Evolutionary conservation across 2,797 vertebrate species (phyloP).

Genomic region (Lagocephalus sceleratus): DNA sequence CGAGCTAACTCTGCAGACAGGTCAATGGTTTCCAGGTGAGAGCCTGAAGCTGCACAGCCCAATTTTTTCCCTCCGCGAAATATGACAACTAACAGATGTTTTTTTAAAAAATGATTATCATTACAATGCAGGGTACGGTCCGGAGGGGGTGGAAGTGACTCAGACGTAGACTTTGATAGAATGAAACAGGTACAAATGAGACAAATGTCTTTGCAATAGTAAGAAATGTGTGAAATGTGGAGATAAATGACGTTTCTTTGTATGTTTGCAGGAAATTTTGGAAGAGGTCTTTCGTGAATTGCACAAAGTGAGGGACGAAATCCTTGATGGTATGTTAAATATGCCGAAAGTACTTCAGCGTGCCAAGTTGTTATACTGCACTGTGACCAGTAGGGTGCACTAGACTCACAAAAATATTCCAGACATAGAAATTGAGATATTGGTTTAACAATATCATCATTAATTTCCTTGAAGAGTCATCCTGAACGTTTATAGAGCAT

Average conservation of each 20-base stretch:
- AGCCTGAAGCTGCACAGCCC: not conserved
- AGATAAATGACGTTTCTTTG: slow-evolving; percentile 1
- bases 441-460: too few species aligned
- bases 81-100: not conserved
- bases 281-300: slow-evolving; percentile 98
- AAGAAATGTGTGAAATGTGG: not conserved
- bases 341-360: not conserved
- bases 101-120: not conserved
- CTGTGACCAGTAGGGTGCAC: slow-evolving; percentile 52
- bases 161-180: slow-evolving; percentile 94
- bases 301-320: slow-evolving; percentile 99
- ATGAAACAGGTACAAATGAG: slow-evolving; percentile 92
- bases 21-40: slow-evolving; percentile 91
- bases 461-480: too few species aligned
- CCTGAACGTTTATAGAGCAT: too few species aligned
- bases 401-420: slow-evolving; percentile 19
- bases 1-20: slow-evolving; percentile 96
- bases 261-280: slow-evolving; percentile 87
- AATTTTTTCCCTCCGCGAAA: not conserved
- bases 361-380: slow-evolving; percentile 9
- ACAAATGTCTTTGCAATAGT: not conserved
- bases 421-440: not conserved
- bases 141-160: slow-evolving; percentile 83
- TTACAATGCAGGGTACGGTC: slow-evolving; percentile 84
- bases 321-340: slow-evolving; percentile 90